These are phyloP conservation scores for Drosophila ananassae DNA, from an alignment of 1,140 invertebrate genomes.

Conservation along the genomic window DNA sequence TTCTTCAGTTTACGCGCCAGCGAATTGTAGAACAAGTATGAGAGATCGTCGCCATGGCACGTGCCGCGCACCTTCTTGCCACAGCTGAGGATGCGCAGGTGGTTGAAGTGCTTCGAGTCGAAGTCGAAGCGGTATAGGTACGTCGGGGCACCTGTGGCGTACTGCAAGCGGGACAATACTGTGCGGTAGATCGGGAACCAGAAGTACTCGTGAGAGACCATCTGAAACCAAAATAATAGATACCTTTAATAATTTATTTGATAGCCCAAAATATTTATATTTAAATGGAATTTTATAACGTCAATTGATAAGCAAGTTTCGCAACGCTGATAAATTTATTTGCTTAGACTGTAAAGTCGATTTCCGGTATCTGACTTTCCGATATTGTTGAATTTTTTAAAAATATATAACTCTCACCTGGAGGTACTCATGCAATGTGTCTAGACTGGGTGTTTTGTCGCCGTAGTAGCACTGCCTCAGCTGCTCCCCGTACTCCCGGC, in stretches of 20 bases:
- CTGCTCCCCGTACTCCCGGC: conserved; percentile 76
- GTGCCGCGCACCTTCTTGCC: conserved; percentile 83
- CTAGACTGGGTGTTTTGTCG: conserved; percentile 78
- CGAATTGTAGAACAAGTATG: conserved; percentile 87
- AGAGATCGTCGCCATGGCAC: conserved; percentile 88
- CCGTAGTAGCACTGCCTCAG: conserved; percentile 69
- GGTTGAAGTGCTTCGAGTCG: conserved; percentile 82
- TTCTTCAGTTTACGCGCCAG: conserved; percentile 83
- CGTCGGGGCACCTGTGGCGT: conserved; percentile 79
- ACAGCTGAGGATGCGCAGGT: conserved; percentile 83
- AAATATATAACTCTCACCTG: conserved; percentile 44
- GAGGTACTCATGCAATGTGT: conserved; percentile 76
- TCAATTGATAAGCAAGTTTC: too few relatives aligned
- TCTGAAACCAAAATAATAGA: conserved; percentile 36
- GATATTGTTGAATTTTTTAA: background rate
- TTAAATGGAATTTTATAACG: too few relatives aligned
- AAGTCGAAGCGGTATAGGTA: conserved; percentile 85
- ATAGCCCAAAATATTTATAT: too few relatives aligned
- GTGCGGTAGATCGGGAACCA: conserved; percentile 84
- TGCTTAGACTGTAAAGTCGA: background rate
- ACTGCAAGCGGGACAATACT: conserved; percentile 77
- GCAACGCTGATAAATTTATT: too few relatives aligned
- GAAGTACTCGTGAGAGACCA: conserved; percentile 84
- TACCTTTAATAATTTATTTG: too few relatives aligned
- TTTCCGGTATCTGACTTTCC: background rate